Evolutionary conservation across 1,140 invertebrate genomes (phyloP).

Genomic region (Penaeus vannamei): DNA sequence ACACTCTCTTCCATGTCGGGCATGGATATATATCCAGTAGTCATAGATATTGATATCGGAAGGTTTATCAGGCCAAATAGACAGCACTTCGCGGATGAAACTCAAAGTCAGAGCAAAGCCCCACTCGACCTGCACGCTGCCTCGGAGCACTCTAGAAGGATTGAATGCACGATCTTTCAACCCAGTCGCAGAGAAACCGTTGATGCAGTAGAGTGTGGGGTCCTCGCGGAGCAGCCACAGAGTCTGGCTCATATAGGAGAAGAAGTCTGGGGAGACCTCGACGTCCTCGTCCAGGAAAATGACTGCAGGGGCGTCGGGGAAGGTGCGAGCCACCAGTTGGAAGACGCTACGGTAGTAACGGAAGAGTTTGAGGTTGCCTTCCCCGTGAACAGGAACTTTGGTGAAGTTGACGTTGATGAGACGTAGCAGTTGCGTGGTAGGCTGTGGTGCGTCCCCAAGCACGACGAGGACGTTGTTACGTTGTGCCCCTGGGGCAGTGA

Average conservation of each 20-base stretch:
- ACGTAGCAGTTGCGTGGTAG: slow-evolving; percentile 30
- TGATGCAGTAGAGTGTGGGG: slow-evolving; percentile 77
- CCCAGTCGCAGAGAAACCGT: slow-evolving; percentile 72
- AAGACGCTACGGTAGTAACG: slow-evolving; percentile 49
- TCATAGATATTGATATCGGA: slow-evolving; percentile 56
- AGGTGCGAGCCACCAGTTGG: slow-evolving; percentile 42
- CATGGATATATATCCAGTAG: slow-evolving; percentile 57
- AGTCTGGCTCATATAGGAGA: slow-evolving; percentile 79
- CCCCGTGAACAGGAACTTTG: slow-evolving; percentile 9
- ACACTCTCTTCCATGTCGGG: slow-evolving; percentile 53
- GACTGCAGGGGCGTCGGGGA: slow-evolving; percentile 69
- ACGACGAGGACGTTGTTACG: slow-evolving; percentile 30
- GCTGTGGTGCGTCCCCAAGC: slow-evolving; percentile 37
- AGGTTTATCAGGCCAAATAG: slow-evolving; percentile 31
- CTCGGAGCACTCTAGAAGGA: slow-evolving; percentile 37
- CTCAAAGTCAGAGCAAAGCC: slow-evolving; percentile 58
- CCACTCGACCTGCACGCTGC: slow-evolving; percentile 61
- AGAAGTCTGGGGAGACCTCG: slow-evolving; percentile 79
- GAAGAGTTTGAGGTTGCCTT: slow-evolving; percentile 40
- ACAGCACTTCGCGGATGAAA: slow-evolving; percentile 58
- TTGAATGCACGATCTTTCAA: slow-evolving; percentile 21
- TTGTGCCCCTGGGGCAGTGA: slow-evolving; percentile 29
- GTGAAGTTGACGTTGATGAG: slow-evolving; percentile 31
- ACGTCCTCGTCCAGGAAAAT: slow-evolving; percentile 81
- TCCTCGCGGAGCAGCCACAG: slow-evolving; percentile 76